phyloP scores from a whole-genome alignment of 2,113 vertebrate species.

The Emydocephalus ijimae region DNA sequence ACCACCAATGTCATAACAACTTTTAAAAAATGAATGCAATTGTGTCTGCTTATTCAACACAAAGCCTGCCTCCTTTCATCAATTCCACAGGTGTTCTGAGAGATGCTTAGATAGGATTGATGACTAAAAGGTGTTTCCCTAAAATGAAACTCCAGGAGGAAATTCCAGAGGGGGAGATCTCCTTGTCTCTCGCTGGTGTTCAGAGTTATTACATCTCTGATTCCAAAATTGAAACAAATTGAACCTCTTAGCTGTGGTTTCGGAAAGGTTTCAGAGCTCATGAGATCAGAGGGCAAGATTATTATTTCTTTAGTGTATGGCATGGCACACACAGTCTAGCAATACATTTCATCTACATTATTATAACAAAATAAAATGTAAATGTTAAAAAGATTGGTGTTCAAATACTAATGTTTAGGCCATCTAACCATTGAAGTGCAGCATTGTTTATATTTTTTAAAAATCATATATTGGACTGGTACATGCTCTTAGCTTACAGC shows the following conservation, averaged over 20 bases:
- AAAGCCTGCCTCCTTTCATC: not conserved
- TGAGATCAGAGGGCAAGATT: slow-evolving; percentile 1
- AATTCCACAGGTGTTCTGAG: not conserved
- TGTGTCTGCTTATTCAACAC: not conserved
- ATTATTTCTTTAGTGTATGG: not conserved
- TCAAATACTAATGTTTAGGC: not conserved
- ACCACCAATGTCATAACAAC: not conserved
- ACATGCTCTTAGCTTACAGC: not conserved
- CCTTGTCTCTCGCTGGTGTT: not conserved
- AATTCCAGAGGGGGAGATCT: not conserved
- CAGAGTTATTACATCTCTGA: not conserved
- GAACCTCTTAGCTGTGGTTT: not conserved
- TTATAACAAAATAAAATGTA: not conserved
- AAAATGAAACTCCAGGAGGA: not conserved
- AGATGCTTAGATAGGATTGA: not conserved
- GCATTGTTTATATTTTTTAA: not conserved
- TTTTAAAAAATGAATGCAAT: not conserved
- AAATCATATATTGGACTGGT: not conserved
- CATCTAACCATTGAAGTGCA: not conserved
- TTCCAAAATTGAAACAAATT: not conserved
- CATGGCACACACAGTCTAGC: not conserved
- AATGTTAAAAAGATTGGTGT: not conserved
- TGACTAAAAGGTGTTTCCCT: not conserved
- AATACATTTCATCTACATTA: not conserved
- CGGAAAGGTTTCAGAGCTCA: not conserved